Evolutionary conservation across 2,888 invertebrate genomes (phyloP).

Genomic region (Diarsia brunnea): DNA sequence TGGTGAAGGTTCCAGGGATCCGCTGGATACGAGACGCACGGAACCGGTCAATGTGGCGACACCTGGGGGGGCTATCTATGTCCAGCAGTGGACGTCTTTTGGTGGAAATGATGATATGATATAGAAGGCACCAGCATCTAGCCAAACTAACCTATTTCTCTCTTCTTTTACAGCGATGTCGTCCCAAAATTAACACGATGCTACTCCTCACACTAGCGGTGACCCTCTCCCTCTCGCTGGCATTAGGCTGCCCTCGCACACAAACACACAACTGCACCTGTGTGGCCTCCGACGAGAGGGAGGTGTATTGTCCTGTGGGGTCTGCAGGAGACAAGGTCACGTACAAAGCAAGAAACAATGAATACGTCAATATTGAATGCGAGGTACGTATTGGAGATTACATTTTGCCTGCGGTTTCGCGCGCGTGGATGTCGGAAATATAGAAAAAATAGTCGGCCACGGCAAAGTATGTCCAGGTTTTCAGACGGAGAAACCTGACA

Average conservation of each 20-base stretch:
- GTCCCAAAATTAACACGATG: constrained; percentile 16
- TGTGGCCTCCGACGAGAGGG: constrained; percentile 30
- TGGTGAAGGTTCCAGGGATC: too few species aligned
- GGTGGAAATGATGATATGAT: too few species aligned
- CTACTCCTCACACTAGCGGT: constrained; percentile 16
- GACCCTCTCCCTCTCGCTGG: constrained; percentile 2
- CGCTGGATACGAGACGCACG: too few species aligned
- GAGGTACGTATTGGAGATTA: constrained; percentile 26
- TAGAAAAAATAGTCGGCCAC: too few species aligned
- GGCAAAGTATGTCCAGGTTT: too few species aligned
- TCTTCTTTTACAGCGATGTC: constrained; percentile 39
- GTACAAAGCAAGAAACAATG: constrained; percentile 18
- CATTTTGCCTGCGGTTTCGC: too few species aligned
- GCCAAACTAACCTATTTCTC: not conserved
- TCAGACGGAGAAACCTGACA: too few species aligned
- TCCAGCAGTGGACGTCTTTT: too few species aligned
- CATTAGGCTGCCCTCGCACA: constrained; percentile 30
- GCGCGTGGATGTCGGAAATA: too few species aligned
- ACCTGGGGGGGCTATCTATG: too few species aligned
- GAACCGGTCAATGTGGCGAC: too few species aligned
- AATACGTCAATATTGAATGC: constrained; percentile 50
- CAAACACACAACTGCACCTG: not conserved
- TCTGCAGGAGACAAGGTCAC: not conserved
- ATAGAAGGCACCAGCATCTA: not conserved
- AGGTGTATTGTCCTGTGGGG: constrained; percentile 15